Base-by-base conservation (phyloP, 35 echinoderm and acorn worm genomes). In the Anneissia japonica region DNA sequence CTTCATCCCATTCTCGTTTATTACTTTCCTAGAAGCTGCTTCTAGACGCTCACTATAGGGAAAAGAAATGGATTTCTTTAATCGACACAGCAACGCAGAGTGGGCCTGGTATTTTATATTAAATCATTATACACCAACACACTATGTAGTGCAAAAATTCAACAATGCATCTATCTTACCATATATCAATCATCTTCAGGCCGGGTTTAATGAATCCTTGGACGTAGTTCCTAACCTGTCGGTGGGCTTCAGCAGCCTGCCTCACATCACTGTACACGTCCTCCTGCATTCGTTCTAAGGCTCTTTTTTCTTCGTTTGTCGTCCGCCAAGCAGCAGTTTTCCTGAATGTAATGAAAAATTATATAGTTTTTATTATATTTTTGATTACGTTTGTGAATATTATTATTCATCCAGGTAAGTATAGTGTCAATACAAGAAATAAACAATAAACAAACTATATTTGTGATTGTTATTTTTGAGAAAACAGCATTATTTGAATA, bases 181-280 rank as follows among this genome's bases (percentile, higher is more conserved):
- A 97, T 83, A 97, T 97, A 39, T 97, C 94, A 35, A 91, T 93
- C 91, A 97, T 97, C 16, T 81, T 93, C 51, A 97, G 56, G n/a
- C 94, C 94, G 3, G 94, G 94, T 76, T 97, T 93, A 83, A 93
- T 93, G 82, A 86, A 98, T 28, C 92, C 85, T 46, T 99, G 96
- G 35, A 94, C 92, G 74, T 99, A 90, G 87, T 99, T 94, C 46
- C 96, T 73, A 31, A 94, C 92, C 72, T 97, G 95, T 86, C 95
- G 84, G 83, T 97, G 95, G 17, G 95, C 95, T 74, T 97, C 95
- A 13, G 91, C 95, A 12, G 95, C 95, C 72, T 99, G 96, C 31
- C 96, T 80, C 36, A 99, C 13, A 30, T 99, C 96, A 86, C 92
- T 99, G 81, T 99, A 93, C 1, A 99, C 84, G 31, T 99, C 92